phyloP scores from a whole-genome alignment of 2,888 invertebrate species.

The Eupithecia subfuscata region DNA sequence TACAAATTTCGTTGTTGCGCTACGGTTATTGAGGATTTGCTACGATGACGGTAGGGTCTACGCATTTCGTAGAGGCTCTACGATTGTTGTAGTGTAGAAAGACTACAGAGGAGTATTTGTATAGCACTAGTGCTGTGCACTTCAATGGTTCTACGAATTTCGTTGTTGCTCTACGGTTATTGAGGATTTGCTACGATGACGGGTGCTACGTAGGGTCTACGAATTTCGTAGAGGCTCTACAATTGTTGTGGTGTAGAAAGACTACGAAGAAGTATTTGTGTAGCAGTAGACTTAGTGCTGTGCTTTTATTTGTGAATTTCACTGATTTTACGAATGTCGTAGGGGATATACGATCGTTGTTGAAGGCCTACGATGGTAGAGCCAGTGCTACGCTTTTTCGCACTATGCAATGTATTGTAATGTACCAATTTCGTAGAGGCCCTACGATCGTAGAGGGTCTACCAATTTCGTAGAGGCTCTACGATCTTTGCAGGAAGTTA shows the following conservation, averaged over 20 bases:
- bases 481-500: not conserved
- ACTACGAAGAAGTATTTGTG: too few species aligned
- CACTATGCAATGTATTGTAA: not conserved
- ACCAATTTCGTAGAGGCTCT: constrained; percentile 8
- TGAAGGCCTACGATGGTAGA: too few species aligned
- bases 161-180: constrained; percentile 13
- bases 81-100: not conserved
- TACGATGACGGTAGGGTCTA: not conserved
- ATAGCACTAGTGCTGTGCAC: too few species aligned
- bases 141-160: not conserved
- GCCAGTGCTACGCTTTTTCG: too few species aligned
- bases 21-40: too few species aligned
- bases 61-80: constrained; percentile 16
- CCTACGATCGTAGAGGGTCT: not conserved
- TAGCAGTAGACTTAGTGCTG: too few species aligned
- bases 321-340: not conserved
- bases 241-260: not conserved
- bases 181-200: constrained; percentile 16
- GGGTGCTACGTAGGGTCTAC: constrained; percentile 18
- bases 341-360: too few species aligned
- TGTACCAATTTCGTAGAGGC: not conserved
- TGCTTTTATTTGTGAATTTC: too few species aligned
- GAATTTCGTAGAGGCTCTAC: constrained; percentile 9
- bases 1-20: too few species aligned
- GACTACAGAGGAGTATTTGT: too few species aligned